A percentile compares a stretch with the other conserved stretches of the same genome.
Evolutionary conservation across 2,888 invertebrate species (phyloP).

Genomic region (Eupsilia transversa): DNA sequence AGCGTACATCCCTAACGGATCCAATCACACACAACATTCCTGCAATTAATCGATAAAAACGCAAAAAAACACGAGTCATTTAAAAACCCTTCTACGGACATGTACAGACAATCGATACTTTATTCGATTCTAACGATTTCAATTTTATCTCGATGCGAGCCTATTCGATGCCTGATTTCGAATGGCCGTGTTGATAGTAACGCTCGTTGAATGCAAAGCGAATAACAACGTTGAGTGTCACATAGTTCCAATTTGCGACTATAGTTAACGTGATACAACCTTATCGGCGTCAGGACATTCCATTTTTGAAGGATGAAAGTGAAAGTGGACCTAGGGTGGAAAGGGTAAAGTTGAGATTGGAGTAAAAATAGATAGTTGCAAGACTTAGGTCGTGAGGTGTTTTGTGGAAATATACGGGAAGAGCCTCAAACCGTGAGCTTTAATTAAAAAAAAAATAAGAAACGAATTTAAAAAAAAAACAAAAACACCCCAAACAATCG

Average conservation of each 20-base stretch:
- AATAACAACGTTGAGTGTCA: slow-evolving; percentile 72
- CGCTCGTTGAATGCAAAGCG: slow-evolving; percentile 81
- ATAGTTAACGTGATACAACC: slow-evolving; percentile 74
- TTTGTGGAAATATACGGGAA: slow-evolving; percentile 47
- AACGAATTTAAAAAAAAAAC: too few relatives aligned
- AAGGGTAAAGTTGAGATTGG: slow-evolving; percentile 54
- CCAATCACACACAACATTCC: slow-evolving; percentile 60
- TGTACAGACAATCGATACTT: slow-evolving; percentile 74
- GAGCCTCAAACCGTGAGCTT: not conserved
- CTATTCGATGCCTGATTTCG: slow-evolving; percentile 79
- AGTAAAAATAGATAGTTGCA: slow-evolving; percentile 33
- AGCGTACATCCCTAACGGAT: slow-evolving; percentile 40
- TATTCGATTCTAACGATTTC: slow-evolving; percentile 82
- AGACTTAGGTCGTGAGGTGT: slow-evolving; percentile 53
- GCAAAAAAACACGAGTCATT: slow-evolving; percentile 45
- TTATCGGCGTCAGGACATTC: slow-evolving; percentile 65
- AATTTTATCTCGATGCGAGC: slow-evolving; percentile 79
- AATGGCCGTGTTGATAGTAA: slow-evolving; percentile 78
- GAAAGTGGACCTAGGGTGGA: slow-evolving; percentile 31
- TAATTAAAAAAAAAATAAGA: too few relatives aligned
- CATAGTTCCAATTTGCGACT: slow-evolving; percentile 80
- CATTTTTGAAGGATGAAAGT: slow-evolving; percentile 10
- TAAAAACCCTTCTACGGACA: slow-evolving; percentile 63
- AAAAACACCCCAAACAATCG: too few relatives aligned
- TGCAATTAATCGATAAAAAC: slow-evolving; percentile 56